These are phyloP conservation scores for Trissolcus basalis DNA, from an alignment of 1,140 invertebrate species.

Conservation along the genomic window DNA sequence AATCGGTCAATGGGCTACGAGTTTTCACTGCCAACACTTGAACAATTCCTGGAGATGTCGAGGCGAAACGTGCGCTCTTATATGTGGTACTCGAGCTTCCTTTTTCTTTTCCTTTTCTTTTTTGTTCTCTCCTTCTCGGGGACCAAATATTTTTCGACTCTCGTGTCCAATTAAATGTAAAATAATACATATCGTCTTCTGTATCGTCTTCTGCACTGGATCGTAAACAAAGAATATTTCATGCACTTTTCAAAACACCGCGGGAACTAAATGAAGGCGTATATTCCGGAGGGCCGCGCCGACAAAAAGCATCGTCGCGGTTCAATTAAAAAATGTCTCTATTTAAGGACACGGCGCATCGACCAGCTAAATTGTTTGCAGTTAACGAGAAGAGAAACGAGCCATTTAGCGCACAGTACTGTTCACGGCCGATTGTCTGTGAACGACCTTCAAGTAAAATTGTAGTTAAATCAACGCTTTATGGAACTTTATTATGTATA, in stretches of 20 bases:
- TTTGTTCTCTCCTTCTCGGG: no score
- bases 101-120: no score
- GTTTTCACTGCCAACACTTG: neutral
- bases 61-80: no score
- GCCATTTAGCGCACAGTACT: slow-evolving; percentile 50
- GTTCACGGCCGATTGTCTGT: slow-evolving; percentile 47
- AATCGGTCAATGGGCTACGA: slow-evolving; percentile 21
- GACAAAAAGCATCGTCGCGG: slow-evolving; percentile 25
- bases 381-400: slow-evolving; percentile 58
- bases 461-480: slow-evolving; percentile 57
- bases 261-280: slow-evolving; percentile 47
- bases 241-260: slow-evolving; percentile 38
- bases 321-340: slow-evolving; percentile 58
- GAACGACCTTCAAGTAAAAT: slow-evolving; percentile 50
- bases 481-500: slow-evolving; percentile 36
- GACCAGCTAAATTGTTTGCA: slow-evolving; percentile 47
- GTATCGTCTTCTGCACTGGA: no score
- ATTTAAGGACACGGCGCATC: slow-evolving; percentile 45
- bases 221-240: slow-evolving; percentile 19
- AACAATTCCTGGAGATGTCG: no score
- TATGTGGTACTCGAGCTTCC: no score
- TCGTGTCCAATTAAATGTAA: no score
- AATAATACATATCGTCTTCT: no score
- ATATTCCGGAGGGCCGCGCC: slow-evolving; percentile 18
- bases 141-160: no score